Conservation (phyloP, 2,888 invertebrate species). For the Tricholauxania praeusta region DNA sequence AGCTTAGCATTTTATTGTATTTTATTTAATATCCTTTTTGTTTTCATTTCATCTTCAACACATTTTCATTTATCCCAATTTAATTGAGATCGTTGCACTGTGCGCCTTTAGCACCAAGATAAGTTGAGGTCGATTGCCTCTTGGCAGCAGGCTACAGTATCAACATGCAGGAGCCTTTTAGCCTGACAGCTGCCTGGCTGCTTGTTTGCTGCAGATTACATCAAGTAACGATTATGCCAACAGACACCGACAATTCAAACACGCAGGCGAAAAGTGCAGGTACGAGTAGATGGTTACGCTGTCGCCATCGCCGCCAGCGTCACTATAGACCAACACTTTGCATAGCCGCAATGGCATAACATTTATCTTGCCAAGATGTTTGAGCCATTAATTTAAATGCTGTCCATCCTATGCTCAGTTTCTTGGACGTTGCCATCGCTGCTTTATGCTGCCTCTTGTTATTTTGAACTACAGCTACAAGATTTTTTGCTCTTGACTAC, state of each 20-base stretch:
- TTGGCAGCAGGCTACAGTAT: neutral
- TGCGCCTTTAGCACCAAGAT: neutral
- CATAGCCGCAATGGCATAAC: neutral
- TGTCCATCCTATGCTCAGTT: neutral
- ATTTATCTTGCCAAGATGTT: slow-evolving; percentile 20
- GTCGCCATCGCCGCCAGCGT: neutral
- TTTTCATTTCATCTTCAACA: too few relatives aligned
- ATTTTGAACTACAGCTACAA: too few relatives aligned
- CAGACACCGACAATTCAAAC: neutral
- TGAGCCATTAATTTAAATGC: slow-evolving; percentile 16
- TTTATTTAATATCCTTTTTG: neutral
- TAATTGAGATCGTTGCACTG: too few relatives aligned
- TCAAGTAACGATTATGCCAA: neutral
- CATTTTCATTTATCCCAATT: too few relatives aligned
- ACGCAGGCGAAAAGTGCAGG: neutral
- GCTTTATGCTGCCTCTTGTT: too few relatives aligned
- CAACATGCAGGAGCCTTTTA: slow-evolving; percentile 5
- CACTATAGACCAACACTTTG: neutral
- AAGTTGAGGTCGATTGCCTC: slow-evolving; percentile 24
- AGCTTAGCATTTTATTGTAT: neutral
- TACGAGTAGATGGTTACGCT: too few relatives aligned
- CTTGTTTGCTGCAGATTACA: slow-evolving; percentile 11
- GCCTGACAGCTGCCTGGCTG: neutral
- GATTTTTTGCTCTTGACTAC: too few relatives aligned
- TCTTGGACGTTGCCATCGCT: too few relatives aligned